Percentiles rank a stretch among this genome's conserved stretches.
Evolutionary conservation across 2,888 invertebrate species (phyloP).

Genomic region (Lottia gigantea): DNA sequence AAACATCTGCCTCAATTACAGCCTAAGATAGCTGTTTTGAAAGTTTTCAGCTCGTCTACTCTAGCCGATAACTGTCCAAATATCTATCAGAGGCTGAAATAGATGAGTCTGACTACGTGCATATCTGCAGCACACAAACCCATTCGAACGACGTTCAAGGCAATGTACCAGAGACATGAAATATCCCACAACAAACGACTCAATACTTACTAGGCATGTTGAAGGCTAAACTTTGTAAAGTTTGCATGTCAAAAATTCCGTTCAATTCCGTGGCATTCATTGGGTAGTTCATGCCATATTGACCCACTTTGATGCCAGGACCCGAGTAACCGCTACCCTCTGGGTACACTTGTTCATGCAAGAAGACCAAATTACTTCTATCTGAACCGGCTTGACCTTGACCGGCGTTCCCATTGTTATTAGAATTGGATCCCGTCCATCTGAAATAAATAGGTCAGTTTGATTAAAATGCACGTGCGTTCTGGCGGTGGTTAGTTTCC

Average conservation of each 20-base stretch:
- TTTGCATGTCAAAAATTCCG: background rate
- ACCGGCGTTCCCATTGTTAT: conserved; percentile 61
- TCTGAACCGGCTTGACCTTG: conserved; percentile 60
- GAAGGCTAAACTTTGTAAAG: conserved; percentile 40
- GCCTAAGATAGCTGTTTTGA: too few species aligned
- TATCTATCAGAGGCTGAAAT: too few species aligned
- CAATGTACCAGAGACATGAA: too few species aligned
- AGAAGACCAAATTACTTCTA: conserved; percentile 57
- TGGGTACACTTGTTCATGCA: conserved; percentile 41
- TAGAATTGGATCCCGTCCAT: conserved; percentile 66
- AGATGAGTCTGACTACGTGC: too few species aligned
- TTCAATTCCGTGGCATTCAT: conserved; percentile 36
- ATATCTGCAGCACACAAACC: too few species aligned
- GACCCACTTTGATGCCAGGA: conserved; percentile 45
- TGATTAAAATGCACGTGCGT: too few species aligned
- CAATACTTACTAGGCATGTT: conserved; percentile 47
- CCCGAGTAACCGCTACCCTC: conserved; percentile 45
- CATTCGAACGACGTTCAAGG: too few species aligned
- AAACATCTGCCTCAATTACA: too few species aligned
- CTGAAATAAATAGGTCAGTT: conserved; percentile 33
- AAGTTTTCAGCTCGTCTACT: too few species aligned
- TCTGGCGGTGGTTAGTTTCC: too few species aligned
- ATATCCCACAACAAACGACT: too few species aligned
- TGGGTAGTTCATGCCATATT: conserved; percentile 62
- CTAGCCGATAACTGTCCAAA: too few species aligned